Percentiles rank a stretch among this genome's conserved stretches.
phyloP scores from a whole-genome alignment of 2,113 vertebrate genomes.

The Marmota monax region DNA sequence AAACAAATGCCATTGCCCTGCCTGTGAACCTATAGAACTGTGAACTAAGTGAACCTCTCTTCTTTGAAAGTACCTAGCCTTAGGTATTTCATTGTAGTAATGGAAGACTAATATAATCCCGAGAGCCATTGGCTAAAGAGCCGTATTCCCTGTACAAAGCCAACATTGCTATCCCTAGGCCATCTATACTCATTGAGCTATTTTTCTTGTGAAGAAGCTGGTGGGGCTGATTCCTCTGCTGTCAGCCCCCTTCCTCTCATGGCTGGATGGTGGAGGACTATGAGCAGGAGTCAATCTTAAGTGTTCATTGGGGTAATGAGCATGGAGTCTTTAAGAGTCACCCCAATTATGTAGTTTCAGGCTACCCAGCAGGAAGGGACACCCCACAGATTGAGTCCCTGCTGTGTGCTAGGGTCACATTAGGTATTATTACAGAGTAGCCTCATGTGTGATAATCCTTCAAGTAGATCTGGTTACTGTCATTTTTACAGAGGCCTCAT shows the following conservation, averaged over 20 bases:
- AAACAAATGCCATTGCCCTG: background rate
- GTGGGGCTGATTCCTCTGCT: background rate
- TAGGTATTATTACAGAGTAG: rapidly evolving
- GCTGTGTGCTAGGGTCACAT: rapidly evolving
- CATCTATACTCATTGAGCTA: rapidly evolving
- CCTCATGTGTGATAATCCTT: background rate
- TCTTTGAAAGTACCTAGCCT: background rate
- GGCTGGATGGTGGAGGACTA: background rate
- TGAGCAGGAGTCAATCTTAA: background rate
- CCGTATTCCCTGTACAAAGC: background rate
- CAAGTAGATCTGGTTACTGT: background rate
- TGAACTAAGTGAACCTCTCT: background rate
- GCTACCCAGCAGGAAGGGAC: background rate
- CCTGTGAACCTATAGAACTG: background rate
- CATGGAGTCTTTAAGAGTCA: background rate
- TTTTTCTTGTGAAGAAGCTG: background rate
- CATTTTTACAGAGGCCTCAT: background rate
- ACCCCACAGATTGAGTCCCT: rapidly evolving
- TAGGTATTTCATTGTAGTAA: background rate
- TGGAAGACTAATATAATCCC: background rate
- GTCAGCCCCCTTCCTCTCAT: background rate
- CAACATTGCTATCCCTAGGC: rapidly evolving
- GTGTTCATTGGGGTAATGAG: background rate
- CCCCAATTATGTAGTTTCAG: rapidly evolving
- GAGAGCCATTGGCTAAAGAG: background rate